phyloP scores from a whole-genome alignment of 1,140 invertebrate genomes.

The Plectus sambesii region DNA sequence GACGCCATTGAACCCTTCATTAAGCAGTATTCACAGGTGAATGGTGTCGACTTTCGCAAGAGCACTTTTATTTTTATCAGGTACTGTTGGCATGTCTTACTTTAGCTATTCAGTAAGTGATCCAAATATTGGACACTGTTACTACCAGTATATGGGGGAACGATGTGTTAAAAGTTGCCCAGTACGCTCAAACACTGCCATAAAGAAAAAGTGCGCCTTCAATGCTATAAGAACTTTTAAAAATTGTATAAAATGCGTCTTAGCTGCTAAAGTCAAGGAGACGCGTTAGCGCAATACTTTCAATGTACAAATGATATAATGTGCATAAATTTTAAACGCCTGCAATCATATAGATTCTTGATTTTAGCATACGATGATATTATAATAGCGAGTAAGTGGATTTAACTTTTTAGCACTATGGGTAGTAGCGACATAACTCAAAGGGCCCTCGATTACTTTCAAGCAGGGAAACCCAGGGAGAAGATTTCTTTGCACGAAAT shows the following conservation, averaged over 20 bases:
- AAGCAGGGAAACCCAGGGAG: slow-evolving; percentile 56
- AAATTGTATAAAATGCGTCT: no score
- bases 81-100: slow-evolving; percentile 22
- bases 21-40: slow-evolving; percentile 63
- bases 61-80: slow-evolving; percentile 74
- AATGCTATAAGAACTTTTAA: no score
- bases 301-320: no score
- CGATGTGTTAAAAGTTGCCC: not conserved
- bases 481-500: slow-evolving; percentile 61
- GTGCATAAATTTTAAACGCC: no score
- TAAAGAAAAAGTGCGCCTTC: no score
- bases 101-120: not conserved
- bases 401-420: slow-evolving; percentile 61
- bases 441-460: slow-evolving; percentile 56
- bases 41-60: slow-evolving; percentile 54
- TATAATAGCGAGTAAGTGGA: not conserved
- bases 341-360: not conserved
- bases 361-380: not conserved
- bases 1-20: slow-evolving; percentile 73
- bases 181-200: no score
- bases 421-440: slow-evolving; percentile 61
- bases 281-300: no score
- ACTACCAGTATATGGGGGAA: not conserved
- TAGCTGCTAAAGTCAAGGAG: no score
- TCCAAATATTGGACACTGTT: not conserved